Evolutionary conservation across 2,888 invertebrate genomes (phyloP), one percentile per base, ranked within the genome.

Genomic region (Salticus scenicus): DNA sequence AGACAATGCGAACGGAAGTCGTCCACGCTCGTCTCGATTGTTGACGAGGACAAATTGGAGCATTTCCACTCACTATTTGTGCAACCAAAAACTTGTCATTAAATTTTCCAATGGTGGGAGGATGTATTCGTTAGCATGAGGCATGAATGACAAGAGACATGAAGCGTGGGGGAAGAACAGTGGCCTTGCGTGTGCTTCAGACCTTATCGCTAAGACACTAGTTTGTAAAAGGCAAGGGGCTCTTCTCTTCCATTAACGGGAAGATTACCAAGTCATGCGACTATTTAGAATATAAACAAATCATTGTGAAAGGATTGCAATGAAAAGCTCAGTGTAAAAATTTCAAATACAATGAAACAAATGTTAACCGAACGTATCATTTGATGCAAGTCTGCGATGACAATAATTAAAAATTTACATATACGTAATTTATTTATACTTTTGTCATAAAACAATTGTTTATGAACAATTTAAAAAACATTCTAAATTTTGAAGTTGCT

Each of bases 61-160:
- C 75, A 63, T 63, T 81, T 82, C 70, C 70, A 63, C 47, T 75
- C 64, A 51, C 30, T 57, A 57, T 63, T 33, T 63, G 67, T 57
- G 28, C 20, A 5, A 14, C 27, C 31, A 47, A 57, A 75, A 63
- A 75, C 69, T 33, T 66, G 70, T 76, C 82, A 82, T 82, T 82
- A 82, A 82, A 82, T 20, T 74, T 80, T 69, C 33, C 63, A 82
- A 82, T 82, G 67, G 82, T 82, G 82, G 82, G 82, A 41, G 82
- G 75, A 74, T 42, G 31, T 31, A 30, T 31, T 30, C 66, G 66
- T 31, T 30, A 10, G 51, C n/a, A 7, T n/a, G n/a, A n/a, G 1
- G 30, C 66, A 31, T 31, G 66, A 66, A 66, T 66, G 66, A 31
- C 30, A 66, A 31, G 66, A 28, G 66, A 17, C 30, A 31, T n/a